A percentile compares a stretch with the other conserved stretches of the same genome.
Evolutionary conservation across 2,113 vertebrate species (phyloP).

Genomic region (Siniperca chuatsi): DNA sequence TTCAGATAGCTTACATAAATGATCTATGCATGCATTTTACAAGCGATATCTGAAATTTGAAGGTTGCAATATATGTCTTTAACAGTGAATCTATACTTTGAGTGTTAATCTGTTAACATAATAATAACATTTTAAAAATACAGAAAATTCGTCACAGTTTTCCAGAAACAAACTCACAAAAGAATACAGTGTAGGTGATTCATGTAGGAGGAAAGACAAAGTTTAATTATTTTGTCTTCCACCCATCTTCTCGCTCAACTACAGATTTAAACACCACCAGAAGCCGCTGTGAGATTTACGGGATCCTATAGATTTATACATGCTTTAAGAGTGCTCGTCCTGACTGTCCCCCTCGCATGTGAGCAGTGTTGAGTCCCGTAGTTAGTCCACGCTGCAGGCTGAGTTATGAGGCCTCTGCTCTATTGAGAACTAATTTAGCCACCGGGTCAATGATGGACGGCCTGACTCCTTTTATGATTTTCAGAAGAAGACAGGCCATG

Average conservation of each 20-base stretch:
- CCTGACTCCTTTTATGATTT: constrained; percentile 16
- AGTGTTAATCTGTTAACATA: not conserved
- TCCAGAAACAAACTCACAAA: not conserved
- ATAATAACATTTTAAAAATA: not conserved
- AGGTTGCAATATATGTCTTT: not conserved
- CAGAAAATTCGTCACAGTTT: not conserved
- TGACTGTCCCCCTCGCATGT: constrained; percentile 1
- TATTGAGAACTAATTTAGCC: constrained; percentile 41
- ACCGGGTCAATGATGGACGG: constrained; percentile 40
- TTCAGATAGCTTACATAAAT: not conserved
- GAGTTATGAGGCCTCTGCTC: constrained; percentile 56
- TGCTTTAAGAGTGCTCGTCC: not conserved
- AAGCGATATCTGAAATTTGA: not conserved
- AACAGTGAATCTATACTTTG: not conserved
- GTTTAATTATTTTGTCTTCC: not conserved
- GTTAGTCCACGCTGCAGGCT: constrained; percentile 11
- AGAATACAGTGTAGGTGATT: too few relatives aligned
- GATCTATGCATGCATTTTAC: not conserved
- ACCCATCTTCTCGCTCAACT: not conserved
- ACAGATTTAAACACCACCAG: not conserved
- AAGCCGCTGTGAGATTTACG: not conserved
- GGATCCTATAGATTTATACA: constrained; percentile 5
- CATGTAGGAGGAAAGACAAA: not conserved
- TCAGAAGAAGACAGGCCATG: constrained; percentile 7
- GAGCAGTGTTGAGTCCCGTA: not conserved